Conservation (phyloP, 2,113 vertebrate genomes). For the Entelurus aequoreus region DNA sequence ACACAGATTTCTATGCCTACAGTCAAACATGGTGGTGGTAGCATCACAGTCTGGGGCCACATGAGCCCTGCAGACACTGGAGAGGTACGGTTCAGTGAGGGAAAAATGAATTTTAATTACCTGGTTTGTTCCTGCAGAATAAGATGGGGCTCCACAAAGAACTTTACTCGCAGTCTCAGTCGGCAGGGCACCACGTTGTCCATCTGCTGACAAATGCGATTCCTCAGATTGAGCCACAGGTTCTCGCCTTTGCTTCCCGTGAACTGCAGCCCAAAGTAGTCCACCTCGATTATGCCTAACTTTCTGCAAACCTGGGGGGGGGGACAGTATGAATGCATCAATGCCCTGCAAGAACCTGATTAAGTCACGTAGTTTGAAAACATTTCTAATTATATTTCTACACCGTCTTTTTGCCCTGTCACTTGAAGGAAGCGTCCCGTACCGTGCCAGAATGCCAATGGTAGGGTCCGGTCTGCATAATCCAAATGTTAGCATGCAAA, state of each 20-base stretch:
- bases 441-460: too few species aligned
- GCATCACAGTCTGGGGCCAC: too few species aligned
- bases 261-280: constrained; percentile 98
- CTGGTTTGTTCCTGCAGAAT: constrained; percentile 96
- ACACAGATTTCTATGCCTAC: too few species aligned
- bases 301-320: constrained; percentile 86
- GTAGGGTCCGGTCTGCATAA: too few species aligned
- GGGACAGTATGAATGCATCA: neutral
- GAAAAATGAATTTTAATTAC: constrained; percentile 53
- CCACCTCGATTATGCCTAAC: constrained; percentile 94
- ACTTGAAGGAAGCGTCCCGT: too few species aligned
- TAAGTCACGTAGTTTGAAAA: neutral
- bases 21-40: too few species aligned
- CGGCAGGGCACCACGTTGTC: constrained; percentile 89
- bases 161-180: constrained; percentile 90
- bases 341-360: neutral
- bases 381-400: too few species aligned
- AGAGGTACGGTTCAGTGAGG: too few species aligned
- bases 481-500: too few species aligned
- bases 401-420: too few species aligned
- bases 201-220: constrained; percentile 97
- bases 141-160: constrained; percentile 97
- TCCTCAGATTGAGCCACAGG: constrained; percentile 97
- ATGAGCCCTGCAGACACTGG: too few species aligned
- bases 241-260: constrained; percentile 93